Evolutionary conservation across 2,797 vertebrate genomes (phyloP).

Genomic region (Amazona finschi): DNA sequence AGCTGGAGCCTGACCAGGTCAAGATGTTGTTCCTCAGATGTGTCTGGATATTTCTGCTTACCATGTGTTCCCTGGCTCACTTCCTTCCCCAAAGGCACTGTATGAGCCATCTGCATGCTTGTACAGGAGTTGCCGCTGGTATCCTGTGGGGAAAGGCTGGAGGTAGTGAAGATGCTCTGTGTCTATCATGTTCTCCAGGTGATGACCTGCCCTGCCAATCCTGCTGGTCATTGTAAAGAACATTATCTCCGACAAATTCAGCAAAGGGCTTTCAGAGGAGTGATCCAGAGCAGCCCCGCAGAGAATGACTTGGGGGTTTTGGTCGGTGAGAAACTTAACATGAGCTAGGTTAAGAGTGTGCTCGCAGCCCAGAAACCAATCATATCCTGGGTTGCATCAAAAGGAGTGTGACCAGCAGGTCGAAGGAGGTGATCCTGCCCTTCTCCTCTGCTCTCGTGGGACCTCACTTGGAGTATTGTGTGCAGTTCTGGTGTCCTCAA

Average conservation of each 20-base stretch:
- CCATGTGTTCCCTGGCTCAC: conserved; percentile 86
- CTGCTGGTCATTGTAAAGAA: neutral
- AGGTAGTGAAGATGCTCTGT: neutral
- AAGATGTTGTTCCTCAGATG: neutral
- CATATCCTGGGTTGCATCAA: neutral
- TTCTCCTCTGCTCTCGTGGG: neutral
- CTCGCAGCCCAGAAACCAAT: neutral
- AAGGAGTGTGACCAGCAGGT: neutral
- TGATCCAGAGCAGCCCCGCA: neutral
- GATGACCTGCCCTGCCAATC: neutral
- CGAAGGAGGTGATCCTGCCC: neutral
- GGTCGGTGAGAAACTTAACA: accelerated
- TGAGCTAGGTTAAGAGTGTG: neutral
- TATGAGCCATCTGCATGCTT: conserved; percentile 87
- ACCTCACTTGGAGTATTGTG: too few relatives aligned
- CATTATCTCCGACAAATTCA: neutral
- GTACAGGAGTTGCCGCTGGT: conserved; percentile 85
- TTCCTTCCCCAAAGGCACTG: conserved; percentile 83
- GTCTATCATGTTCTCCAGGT: neutral
- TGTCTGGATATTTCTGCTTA: conserved; percentile 47
- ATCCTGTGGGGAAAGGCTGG: conserved; percentile 72
- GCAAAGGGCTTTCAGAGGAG: neutral
- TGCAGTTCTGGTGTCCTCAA: too few relatives aligned
- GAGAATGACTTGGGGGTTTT: neutral
- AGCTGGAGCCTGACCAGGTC: neutral